A percentile compares a stretch with the other conserved stretches of the same genome.
phyloP scores from a whole-genome alignment of 2,888 invertebrate genomes.

The Blastobasis lacticolella region DNA sequence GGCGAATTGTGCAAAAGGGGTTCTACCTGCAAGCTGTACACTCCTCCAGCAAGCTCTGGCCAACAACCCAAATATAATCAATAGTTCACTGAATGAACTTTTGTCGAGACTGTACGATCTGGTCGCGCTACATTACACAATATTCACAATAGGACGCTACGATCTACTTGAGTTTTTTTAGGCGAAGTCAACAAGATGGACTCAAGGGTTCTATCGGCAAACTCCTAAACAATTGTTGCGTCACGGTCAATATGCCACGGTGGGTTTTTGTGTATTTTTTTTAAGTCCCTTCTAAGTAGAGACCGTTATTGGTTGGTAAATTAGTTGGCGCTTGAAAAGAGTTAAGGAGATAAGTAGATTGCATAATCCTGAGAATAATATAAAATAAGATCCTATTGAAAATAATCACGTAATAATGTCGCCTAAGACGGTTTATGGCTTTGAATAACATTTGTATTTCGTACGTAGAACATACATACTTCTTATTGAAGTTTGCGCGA shows the following conservation, averaged over 20 bases:
- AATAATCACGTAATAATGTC: too few species aligned
- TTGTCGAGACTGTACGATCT: constrained; percentile 36
- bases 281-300: constrained; percentile 17
- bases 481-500: too few species aligned
- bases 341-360: constrained; percentile 35
- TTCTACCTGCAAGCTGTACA: constrained; percentile 57
- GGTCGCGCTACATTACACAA: constrained; percentile 70
- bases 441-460: too few species aligned
- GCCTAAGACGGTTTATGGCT: too few species aligned
- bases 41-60: constrained; percentile 22
- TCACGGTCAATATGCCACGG: constrained; percentile 67
- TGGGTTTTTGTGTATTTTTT: constrained; percentile 52
- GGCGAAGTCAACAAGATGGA: constrained; percentile 68
- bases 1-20: constrained; percentile 71
- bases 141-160: constrained; percentile 63
- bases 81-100: constrained; percentile 28
- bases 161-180: constrained; percentile 63
- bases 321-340: constrained; percentile 40
- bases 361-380: constrained; percentile 4
- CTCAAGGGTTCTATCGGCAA: constrained; percentile 58
- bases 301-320: constrained; percentile 46
- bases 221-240: constrained; percentile 71
- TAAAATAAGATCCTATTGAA: too few species aligned
- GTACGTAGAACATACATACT: too few species aligned
- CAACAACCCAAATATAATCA: constrained; percentile 13